phyloP scores from a whole-genome alignment of 2,797 vertebrate species.

The Macroramphosus scolopax region DNA sequence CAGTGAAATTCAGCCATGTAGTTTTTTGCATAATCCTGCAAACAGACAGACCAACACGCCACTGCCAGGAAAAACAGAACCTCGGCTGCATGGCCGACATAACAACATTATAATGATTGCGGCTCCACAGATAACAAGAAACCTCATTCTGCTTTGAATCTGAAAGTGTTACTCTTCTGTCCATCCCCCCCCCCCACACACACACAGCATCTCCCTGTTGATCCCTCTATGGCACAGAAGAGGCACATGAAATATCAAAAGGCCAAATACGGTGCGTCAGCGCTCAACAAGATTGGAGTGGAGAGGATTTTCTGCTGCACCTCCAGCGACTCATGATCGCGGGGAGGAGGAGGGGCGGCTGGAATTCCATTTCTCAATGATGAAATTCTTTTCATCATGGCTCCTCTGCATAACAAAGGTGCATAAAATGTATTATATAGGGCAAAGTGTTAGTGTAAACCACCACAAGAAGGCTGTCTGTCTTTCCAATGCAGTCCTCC shows the following conservation, averaged over 20 bases:
- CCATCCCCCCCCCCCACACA: too few species aligned
- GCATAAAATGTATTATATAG: conserved; percentile 68
- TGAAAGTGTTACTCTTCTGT: conserved; percentile 27
- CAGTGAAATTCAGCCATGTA: too few species aligned
- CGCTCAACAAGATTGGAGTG: conserved; percentile 57
- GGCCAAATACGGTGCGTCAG: conserved; percentile 48
- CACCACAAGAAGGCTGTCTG: conserved; percentile 29
- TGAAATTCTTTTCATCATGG: conserved; percentile 73
- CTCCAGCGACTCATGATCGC: conserved; percentile 54
- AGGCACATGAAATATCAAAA: conserved; percentile 57
- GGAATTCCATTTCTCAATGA: conserved; percentile 70
- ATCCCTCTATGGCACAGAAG: conserved; percentile 26
- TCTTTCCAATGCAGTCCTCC: conserved; percentile 21
- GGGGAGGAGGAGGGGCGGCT: conserved; percentile 58
- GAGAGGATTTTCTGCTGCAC: conserved; percentile 63
- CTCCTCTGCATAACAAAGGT: conserved; percentile 76
- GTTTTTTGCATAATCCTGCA: too few species aligned
- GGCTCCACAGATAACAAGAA: too few species aligned
- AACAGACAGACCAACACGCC: too few species aligned
- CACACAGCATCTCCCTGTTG: conserved; percentile 29
- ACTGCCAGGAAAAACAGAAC: too few species aligned
- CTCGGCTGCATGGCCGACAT: too few species aligned
- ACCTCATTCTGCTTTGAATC: conserved; percentile 24
- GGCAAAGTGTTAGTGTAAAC: conserved; percentile 55
- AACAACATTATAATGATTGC: too few species aligned